Evolutionary conservation across 2,888 invertebrate genomes (phyloP), one percentile per base, ranked within the genome.

Genomic region (Agonopterix arenella): DNA sequence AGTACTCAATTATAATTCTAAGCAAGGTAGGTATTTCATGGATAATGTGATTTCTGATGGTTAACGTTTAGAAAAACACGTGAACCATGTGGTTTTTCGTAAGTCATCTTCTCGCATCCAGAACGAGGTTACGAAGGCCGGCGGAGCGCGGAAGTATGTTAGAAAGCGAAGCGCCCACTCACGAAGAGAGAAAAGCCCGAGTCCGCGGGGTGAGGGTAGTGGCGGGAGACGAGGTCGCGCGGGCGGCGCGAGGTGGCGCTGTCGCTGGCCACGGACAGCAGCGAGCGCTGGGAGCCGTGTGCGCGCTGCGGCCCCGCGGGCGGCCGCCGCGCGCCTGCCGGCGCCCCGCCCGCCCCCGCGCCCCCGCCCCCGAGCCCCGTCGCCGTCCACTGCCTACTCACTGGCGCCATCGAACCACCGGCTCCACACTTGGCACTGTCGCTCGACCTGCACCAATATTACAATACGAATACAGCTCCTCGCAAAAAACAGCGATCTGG

Each of bases 401-500:
- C 55, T 88, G 53, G 89, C 28, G 79, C 92, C 89, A 83, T 90
- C 28, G 81, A 75, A 80, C 76, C 90, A 83, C 85, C 91, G 78
- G 80, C 78, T 52, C 83, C 80, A 73, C 92, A 92, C 66, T 92
- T 92, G 54, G 92, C 91, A 66, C 92, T 93, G 83, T 93, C 93
- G 71, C 92, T 93, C 66, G 92, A 92, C 80, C 93, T 93, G 78
- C 56, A 60, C 8, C 8, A 11, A 43, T 13, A 43, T 5, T 40
- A 40, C 40, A 40, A 40, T 5, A 40, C 40, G 1, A n/a, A 40
- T 40, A 40, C 4, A 18, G 18, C 18, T 18, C 18, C 18, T 4
- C 18, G 18, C 18, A 18, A 18, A 18, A 28, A 2, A 28, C 7
- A 28, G 5, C 7, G 28, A 28, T 28, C 28, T 28, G 28, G 5